A percentile compares a stretch with the other conserved stretches of the same genome.
These are phyloP conservation scores for Cotesia typhae DNA, from an alignment of 1,140 invertebrate species.

Conservation along the genomic window DNA sequence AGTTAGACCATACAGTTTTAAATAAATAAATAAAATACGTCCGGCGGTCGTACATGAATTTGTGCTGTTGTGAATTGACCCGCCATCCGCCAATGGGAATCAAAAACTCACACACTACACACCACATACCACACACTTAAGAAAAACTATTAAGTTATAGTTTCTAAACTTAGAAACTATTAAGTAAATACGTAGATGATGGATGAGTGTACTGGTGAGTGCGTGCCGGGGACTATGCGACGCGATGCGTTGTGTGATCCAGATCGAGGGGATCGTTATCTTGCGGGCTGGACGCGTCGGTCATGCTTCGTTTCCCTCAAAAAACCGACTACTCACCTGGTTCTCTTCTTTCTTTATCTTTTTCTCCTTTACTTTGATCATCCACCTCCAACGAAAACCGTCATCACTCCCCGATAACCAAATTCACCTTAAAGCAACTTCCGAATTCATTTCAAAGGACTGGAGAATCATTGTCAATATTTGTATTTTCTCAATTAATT, in stretches of 20 bases:
- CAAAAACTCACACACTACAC: not conserved
- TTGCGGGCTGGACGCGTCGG: constrained; percentile 46
- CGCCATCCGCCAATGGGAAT: not conserved
- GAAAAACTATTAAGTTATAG: too few relatives aligned
- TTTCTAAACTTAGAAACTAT: too few relatives aligned
- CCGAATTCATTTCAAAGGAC: not conserved
- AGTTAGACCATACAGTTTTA: constrained; percentile 9
- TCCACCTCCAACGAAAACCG: not conserved
- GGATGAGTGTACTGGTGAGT: constrained; percentile 34
- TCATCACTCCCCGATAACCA: not conserved
- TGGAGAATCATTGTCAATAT: not conserved
- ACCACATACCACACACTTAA: too few relatives aligned
- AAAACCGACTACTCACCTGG: constrained; percentile 53
- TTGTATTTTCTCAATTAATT: not conserved
- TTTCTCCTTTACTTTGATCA: constrained; percentile 29
- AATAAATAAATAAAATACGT: too few relatives aligned
- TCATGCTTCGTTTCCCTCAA: constrained; percentile 52
- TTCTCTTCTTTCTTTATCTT: constrained; percentile 38
- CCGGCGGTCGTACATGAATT: constrained; percentile 5
- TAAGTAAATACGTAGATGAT: constrained; percentile 15
- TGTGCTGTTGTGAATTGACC: not conserved
- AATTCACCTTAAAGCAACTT: not conserved
- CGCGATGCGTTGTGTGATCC: constrained; percentile 54
- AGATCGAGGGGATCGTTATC: constrained; percentile 58
- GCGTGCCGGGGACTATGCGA: constrained; percentile 43